Evolutionary conservation across 2,113 vertebrate species (phyloP).

Genomic region (Gobiocypris rarus): DNA sequence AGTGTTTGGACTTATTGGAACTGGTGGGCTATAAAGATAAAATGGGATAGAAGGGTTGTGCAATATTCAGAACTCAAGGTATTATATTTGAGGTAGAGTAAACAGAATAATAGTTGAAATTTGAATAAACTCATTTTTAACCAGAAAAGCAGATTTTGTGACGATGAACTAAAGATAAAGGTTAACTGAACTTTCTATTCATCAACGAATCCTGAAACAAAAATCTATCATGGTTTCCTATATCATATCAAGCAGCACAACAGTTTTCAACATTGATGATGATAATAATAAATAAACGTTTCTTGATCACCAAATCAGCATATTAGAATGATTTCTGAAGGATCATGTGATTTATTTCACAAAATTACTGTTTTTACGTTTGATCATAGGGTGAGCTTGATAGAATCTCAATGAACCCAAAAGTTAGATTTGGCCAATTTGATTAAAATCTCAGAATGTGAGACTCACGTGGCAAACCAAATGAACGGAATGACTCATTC

Average conservation of each 20-base stretch:
- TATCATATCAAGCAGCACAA: not conserved
- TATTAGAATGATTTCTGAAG: not conserved
- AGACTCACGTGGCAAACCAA: too few relatives aligned
- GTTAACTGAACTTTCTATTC: not conserved
- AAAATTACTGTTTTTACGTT: too few relatives aligned
- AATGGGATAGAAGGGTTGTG: not conserved
- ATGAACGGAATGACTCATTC: not conserved
- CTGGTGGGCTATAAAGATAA: not conserved
- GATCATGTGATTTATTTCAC: not conserved
- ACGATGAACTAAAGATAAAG: too few relatives aligned
- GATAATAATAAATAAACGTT: not conserved
- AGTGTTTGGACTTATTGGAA: not conserved
- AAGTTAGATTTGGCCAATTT: not conserved
- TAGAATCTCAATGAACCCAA: not conserved
- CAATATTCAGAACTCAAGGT: not conserved
- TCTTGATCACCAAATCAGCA: not conserved
- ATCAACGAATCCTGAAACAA: not conserved
- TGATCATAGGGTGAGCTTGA: too few relatives aligned
- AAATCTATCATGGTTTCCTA: not conserved
- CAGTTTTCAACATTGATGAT: not conserved
- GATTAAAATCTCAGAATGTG: not conserved
- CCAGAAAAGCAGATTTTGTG: too few relatives aligned
- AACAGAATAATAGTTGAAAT: not conserved
- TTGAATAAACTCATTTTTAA: not conserved
- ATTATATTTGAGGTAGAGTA: not conserved